A percentile compares a stretch with the other conserved stretches of the same genome.
phyloP scores from a whole-genome alignment of 2,797 vertebrate species.

The Sylvilagus floridanus region DNA sequence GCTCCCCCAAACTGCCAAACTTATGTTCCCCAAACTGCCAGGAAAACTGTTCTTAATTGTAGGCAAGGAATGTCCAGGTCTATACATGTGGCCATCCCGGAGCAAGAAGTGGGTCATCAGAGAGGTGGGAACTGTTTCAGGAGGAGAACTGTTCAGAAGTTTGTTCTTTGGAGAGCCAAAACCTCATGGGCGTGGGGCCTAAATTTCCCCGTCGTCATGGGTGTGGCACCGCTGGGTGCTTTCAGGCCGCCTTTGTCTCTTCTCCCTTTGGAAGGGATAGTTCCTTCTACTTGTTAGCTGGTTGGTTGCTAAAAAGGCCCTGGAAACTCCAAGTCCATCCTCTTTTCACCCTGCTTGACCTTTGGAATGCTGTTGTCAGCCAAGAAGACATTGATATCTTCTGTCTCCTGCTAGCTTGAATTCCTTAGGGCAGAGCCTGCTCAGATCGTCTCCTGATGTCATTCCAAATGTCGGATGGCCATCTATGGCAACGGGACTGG shows the following conservation, averaged over 20 bases:
- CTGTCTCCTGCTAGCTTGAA: conserved; percentile 76
- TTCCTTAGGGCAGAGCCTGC: conserved; percentile 80
- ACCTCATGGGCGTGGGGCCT: background rate
- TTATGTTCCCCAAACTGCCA: background rate
- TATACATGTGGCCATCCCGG: background rate
- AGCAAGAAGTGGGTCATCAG: conserved; percentile 15
- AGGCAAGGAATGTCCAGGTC: conserved; percentile 20
- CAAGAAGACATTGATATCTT: conserved; percentile 83
- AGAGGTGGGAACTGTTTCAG: background rate
- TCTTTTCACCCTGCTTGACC: conserved; percentile 80
- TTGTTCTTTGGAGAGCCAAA: conserved; percentile 41
- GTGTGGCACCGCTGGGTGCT: background rate
- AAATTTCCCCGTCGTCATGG: background rate
- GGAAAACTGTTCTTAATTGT: background rate
- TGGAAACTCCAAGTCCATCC: background rate
- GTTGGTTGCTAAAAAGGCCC: conserved; percentile 70
- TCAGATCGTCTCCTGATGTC: conserved; percentile 78
- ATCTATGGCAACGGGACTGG: conserved; percentile 76
- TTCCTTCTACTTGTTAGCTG: conserved; percentile 30
- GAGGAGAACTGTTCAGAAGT: background rate
- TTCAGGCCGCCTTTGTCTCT: background rate
- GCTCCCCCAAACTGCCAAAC: background rate
- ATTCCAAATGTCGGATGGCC: conserved; percentile 78
- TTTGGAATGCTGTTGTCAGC: conserved; percentile 82
- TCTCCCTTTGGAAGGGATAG: background rate